Conservation (phyloP, 2,888 invertebrate species). For the Phaedon cochleariae region DNA sequence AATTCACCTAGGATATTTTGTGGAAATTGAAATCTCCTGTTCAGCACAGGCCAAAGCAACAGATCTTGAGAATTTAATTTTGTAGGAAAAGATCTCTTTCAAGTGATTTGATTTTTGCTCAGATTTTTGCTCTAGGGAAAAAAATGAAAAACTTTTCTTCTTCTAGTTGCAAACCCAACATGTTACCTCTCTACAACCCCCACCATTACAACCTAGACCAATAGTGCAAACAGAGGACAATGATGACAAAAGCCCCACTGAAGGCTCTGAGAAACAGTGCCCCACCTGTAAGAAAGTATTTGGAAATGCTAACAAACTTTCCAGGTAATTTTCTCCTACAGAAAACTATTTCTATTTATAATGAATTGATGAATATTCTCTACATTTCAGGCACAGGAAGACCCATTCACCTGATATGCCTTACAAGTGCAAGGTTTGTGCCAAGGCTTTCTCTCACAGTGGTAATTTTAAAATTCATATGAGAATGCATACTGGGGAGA, state of each 20-base stretch:
- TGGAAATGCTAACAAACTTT: slow-evolving; percentile 57
- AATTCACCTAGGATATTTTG: too few species aligned
- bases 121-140: too few species aligned
- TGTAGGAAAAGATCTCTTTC: too few species aligned
- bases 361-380: not conserved
- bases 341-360: too few species aligned
- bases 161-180: slow-evolving; percentile 27
- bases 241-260: slow-evolving; percentile 39
- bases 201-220: slow-evolving; percentile 26
- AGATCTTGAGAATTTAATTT: too few species aligned
- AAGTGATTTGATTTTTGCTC: too few species aligned
- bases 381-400: slow-evolving; percentile 57
- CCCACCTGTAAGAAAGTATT: slow-evolving; percentile 59
- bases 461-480: slow-evolving; percentile 62
- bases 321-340: slow-evolving; percentile 20
- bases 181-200: slow-evolving; percentile 29
- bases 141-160: too few species aligned
- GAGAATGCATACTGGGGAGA: slow-evolving; percentile 60
- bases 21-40: too few species aligned
- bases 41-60: too few species aligned
- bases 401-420: slow-evolving; percentile 60
- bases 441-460: slow-evolving; percentile 61
- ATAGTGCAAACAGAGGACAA: slow-evolving; percentile 28
- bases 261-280: slow-evolving; percentile 55
- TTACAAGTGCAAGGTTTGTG: slow-evolving; percentile 61